Evolutionary conservation across 2,888 invertebrate genomes (phyloP), one percentile per base, ranked within the genome.

Genomic region (Trichacis sp.): DNA sequence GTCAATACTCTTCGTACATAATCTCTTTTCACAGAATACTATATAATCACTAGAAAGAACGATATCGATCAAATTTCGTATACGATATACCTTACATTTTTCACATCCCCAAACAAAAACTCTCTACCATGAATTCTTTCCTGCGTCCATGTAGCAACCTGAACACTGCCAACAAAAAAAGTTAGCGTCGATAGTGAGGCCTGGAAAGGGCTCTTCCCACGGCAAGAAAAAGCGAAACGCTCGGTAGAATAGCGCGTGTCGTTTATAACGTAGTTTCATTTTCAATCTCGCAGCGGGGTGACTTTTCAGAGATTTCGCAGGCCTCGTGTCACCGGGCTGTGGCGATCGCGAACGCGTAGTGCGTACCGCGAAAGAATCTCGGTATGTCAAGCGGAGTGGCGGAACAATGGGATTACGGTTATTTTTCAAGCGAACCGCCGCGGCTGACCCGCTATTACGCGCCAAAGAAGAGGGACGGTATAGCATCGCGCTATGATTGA

Each of bases 401-500:
- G 58, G 57, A 65, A 71, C 70, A 71, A 70, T 76, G 65, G 69
- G 71, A 77, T 77, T 77, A 75, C 72, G 73, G 73, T 77, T 75
- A 78, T 77, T 77, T 79, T 77, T 76, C 77, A 74, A 70, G 55
- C 64, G 57, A 58, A 63, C 56, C 64, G 51, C 43, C n/a, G n/a
- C 58, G 54, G 65, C 73, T 74, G 76, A 74, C 74, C 74, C 68
- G 71, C 71, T 73, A 76, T 77, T 79, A 79, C 72, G 62, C 68
- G 62, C 72, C 75, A 72, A 74, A 73, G 72, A 69, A 68, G 64
- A 63, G 62, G 56, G 63, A 62, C 62, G 54, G 59, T 75, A 74
- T 74, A 76, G 76, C 74, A 76, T 77, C 75, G 75, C 78, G 75
- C 72, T 77, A 80, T 83, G 83, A 83, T 83, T 82, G 81, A 83